Percentiles rank a stretch among this genome's conserved stretches.
These are phyloP conservation scores for Melopsittacus undulatus DNA, from an alignment of 2,797 vertebrate species.

Conservation along the genomic window DNA sequence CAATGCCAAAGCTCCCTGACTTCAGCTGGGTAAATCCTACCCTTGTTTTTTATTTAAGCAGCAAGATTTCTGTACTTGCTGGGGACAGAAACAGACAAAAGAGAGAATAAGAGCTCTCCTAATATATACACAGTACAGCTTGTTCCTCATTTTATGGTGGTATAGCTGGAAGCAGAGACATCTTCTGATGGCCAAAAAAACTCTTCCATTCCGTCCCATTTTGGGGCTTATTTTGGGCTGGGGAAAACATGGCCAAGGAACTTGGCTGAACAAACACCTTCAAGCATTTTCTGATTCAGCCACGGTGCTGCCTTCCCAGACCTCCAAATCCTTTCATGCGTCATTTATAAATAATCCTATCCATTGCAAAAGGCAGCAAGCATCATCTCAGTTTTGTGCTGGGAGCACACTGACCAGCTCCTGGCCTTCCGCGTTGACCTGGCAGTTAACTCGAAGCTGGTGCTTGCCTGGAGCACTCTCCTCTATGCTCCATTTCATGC, in stretches of 20 bases:
- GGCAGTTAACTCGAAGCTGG: constrained; percentile 1
- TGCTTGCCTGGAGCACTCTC: constrained; percentile 18
- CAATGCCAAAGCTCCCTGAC: neutral
- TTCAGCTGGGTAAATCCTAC: neutral
- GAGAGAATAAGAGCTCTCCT: neutral
- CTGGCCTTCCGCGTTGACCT: neutral
- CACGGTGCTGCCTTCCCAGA: neutral
- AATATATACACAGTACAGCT: neutral
- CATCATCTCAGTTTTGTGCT: neutral
- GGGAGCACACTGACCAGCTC: constrained; percentile 5
- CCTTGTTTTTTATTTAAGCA: neutral
- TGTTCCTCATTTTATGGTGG: neutral
- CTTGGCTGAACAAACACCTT: neutral
- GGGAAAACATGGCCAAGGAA: neutral
- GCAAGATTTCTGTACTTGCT: neutral
- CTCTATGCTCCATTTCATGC: neutral
- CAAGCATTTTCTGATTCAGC: neutral
- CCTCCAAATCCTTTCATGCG: neutral
- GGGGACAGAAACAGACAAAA: neutral
- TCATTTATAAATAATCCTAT: constrained; percentile 29
- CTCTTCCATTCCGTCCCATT: neutral
- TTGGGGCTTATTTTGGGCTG: neutral
- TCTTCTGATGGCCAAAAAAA: neutral
- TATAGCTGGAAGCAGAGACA: neutral
- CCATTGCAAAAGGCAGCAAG: neutral